Evolutionary conservation across 1,140 invertebrate genomes (phyloP), one percentile per base, ranked within the genome.

Genomic region (Cyphomyrmex costatus): DNA sequence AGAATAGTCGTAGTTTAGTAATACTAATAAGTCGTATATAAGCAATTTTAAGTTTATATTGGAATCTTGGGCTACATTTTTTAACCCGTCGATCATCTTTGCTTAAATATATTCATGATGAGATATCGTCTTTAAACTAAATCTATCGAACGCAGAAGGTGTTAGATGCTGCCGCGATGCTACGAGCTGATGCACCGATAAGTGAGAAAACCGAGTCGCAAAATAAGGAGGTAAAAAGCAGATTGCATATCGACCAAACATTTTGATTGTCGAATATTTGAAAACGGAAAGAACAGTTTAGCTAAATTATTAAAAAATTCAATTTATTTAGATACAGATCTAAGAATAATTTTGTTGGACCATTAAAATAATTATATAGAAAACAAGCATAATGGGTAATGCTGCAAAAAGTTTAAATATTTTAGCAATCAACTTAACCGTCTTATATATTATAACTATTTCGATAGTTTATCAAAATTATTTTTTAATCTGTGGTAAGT

Each of bases 81-180:
- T 30, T 83, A 49, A 74, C n/a, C 10, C 14, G 60, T 33, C 27
- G 42, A 61, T 30, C 56, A 61, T 60, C 36, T 46, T 71, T 73
- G 53, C 12, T 33, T 16, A 73, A 60, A 60, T 61, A 46, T 46
- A 61, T 49, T 74, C 19, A 36, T 49, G 36, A 36, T 49, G 36
- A 19, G 42, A 30, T 33, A 60, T 19, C 14, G 51, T 74, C n/a
- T 80, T 80, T 83, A 83, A 74, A 73, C 30, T 74, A 14, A 73
- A 74, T 83, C 33, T 83, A 60, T 83, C 79, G 19, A 83, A 83
- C 19, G 56, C 36, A 83, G 79, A 83, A 74, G 42, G n/a, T 30
- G 21, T 60, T 71, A 49, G 4, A 46, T 16, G 53, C 49, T 82
- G 33, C 12, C 19, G 65, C 79, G 21, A 68, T 42, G 33, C 2